Evolutionary conservation across 2,797 vertebrate species (phyloP), one percentile per base, ranked within the genome.

Genomic region (Graptemys geographica): DNA sequence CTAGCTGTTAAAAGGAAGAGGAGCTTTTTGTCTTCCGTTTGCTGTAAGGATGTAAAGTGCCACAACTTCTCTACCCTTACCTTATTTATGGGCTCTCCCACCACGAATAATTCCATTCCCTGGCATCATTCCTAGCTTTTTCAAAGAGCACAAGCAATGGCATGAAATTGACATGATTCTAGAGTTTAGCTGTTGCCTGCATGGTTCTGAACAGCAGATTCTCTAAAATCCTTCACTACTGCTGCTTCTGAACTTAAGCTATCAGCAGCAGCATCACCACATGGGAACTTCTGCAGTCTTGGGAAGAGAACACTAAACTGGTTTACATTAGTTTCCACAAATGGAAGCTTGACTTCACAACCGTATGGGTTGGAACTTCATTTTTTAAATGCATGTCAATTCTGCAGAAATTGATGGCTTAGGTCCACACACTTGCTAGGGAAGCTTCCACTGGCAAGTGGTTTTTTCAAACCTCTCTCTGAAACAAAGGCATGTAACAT

Each of bases 241-340:
- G 44, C 93, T 90, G 47, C 41, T 95, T 80, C 96, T 16, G 41
- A 96, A 87, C 27, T n/a, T 78, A 59, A 94, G 72, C 7, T 44
- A 23, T 11, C 15, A 81, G 8, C 15, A 69, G 11, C 81, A 92
- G 85, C 23, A 81, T 2, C 92, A 86, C 18, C 76, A 87, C n/a
- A 62, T 2, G n/a, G 27, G 44, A 85, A 83, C 76, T 94, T 87
- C 59, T 88, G 78, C 53, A 49, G 51, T 52, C 51, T 51, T 93
- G 41, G 33, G 11, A 86, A 95, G 49, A 11, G 28, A n/a, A 41
- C 5, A 19, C 5, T 56, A 74, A 28, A 57, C 10, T 12, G 8
- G 47, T 74, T 49, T 84, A 47, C 18, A n/a, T 9, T 80, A 44
- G 41, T 81, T 93, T 93, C 21, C 74, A 87, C n/a, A 94, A 82